Base-by-base conservation (phyloP, 1,140 invertebrate species). In the Drosophila funebris region DNA sequence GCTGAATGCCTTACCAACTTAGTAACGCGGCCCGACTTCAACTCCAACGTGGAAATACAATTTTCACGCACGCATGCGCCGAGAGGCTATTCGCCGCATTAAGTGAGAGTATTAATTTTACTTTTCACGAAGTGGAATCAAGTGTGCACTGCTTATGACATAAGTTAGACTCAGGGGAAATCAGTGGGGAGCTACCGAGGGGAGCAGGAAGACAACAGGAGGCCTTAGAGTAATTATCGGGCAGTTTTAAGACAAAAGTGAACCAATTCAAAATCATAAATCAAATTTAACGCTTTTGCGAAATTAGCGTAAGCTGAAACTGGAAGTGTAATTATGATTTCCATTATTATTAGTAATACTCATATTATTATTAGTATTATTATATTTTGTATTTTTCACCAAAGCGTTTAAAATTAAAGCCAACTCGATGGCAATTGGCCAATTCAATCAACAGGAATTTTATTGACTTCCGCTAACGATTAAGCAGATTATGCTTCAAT, bases 61-160 rank as follows among this genome's bases (percentile, higher is more conserved):
- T 88, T 88, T 87, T 87, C 72, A 87, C 72, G 83, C 82, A 87
- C 82, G 82, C 83, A 78, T 87, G 82, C 78, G 61, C 62, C 43
- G 46, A 43, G 27, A 18, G 39, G 27, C 73, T 43, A 66, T 66
- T 64, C 48, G 61, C 67, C 64, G 50, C 61, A 46, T 74, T 48
- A 56, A 79, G 83, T 83, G 75, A 87, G 78, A 87, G 82, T 87
- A 76, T 63, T 43, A 60, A 69, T 88, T 87, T 87, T 87, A 76
- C 82, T 87, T 88, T 85, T 85, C 37, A 64, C 36, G 48, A 46
- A 31, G 43, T 46, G 24, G 24, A 39, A 41, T 36, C 36, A 39
- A 36, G 44, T 67, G 44, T 14, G 36, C 39, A 16, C 22, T 27
- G 37, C 66, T 58, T 66, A 85, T 87, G 83, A 78, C 78, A 77